Evolutionary conservation across 2,888 invertebrate species (phyloP), one percentile per base, ranked within the genome.

Genomic region (Liposcelis brunnea): DNA sequence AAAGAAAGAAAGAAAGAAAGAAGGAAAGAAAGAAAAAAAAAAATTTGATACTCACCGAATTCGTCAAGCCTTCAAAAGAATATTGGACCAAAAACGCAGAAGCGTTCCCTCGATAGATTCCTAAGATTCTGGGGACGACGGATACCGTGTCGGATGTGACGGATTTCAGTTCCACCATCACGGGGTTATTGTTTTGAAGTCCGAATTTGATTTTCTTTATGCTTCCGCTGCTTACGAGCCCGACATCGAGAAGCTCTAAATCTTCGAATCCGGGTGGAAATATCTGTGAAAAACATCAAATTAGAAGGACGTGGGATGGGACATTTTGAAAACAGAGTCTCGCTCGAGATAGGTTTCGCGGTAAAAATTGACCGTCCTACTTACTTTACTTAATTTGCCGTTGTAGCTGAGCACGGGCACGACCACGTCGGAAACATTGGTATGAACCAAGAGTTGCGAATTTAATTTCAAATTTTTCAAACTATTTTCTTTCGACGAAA

Each of bases 111-210:
- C 60, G 65, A 51, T 69, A 68, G 54, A 79, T 77, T 32, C 78
- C 78, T 52, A 73, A 60, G 43, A 80, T 63, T 54, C 71, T 71
- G 7, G 52, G 44, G 26, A 43, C 43, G 43, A 76, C 65, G 40
- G 66, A 65, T 2, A 71, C 70, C 56, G 73, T 65, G 52, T 76
- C 75, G 4, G 71, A 70, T 37, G 70, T 69, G 65, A 75, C 70
- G 31, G 69, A 68, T 50, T 67, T 69, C 50, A 79, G 56, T 47
- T 70, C 69, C 53, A 85, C 71, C 54, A 73, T 70, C 26, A 83
- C 75, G 10, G 84, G 83, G 63, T 85, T 85, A 50, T 73, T 70
- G 63, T 86, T 86, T 52, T 75, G 67, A 31, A 85, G 59, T 26
- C 79, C 72, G 61, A 84, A 78, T 55, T 73, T 65, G 53, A 84